Base-by-base conservation (phyloP, 2,113 vertebrate genomes). In the Anhinga rufa region DNA sequence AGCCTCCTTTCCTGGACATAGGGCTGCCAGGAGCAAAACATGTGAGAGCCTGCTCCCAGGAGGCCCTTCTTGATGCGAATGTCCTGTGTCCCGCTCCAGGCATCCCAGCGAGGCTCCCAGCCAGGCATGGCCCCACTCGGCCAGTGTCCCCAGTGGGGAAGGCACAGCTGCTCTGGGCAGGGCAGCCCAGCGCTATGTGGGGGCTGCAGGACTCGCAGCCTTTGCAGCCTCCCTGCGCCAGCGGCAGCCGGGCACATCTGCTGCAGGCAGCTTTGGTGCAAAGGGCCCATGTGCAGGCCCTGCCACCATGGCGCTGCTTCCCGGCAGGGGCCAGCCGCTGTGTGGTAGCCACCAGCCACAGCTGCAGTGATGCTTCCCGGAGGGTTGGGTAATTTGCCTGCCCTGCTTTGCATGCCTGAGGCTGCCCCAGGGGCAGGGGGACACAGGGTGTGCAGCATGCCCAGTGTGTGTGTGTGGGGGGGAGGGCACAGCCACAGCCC, bases 41-140 rank as follows among this genome's bases (percentile, higher is more conserved):
- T 7, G 1, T 1, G 7, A 52, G 29, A 34, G 6, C 26, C 49
- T 4, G 0, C 25, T 74, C 34, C 36, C 18, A 13, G 62, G 77
- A 69, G 16, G 38, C n/a, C 49, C 49, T 54, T 25, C 3, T 10
- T 8, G 3, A 9, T 19, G 55, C 5, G 7, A 29, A 69, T 14
- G 28, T 32, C 25, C 24, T 8, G 2, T 38, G 62, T 12, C 10
- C 14, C 3, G 0, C 22, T 32, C 18, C 2, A 1, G 46, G n/a
- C 1, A 0, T 15, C 54, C n/a, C 62, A 51, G 49, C 1, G 4
- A 69, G 61, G 32, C 14, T 72, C 15, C 74, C 0, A 3, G 51
- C 15, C 5, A 2, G 24, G 19, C 34, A 52, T 3, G 2, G 57
- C 31, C 21, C 4, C 3, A 1, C 76, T 55, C 0, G 1, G 49